Evolutionary conservation across 2,797 vertebrate species (phyloP).

Genomic region (Semotilus atromaculatus): DNA sequence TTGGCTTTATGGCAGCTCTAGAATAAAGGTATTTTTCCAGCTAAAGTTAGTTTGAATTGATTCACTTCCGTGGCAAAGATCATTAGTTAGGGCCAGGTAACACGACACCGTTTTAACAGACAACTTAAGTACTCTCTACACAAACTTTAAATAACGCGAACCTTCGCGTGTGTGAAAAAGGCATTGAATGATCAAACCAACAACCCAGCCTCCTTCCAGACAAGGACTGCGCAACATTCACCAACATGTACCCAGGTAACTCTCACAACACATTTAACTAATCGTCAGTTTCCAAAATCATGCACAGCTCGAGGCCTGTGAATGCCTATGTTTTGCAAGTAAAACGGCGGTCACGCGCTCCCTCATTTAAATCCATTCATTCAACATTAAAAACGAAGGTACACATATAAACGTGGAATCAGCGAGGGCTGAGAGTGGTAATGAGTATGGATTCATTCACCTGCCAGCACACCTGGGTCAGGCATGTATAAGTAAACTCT

Average conservation of each 20-base stretch:
- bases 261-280: background rate
- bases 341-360: background rate
- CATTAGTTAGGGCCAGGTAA: no score
- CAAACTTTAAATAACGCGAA: no score
- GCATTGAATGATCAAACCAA: background rate
- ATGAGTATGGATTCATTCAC: background rate
- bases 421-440: background rate
- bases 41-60: no score
- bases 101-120: no score
- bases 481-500: no score
- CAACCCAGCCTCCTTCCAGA: background rate
- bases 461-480: background rate
- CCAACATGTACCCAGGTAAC: background rate
- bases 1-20: no score
- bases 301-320: background rate
- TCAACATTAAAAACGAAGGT: background rate
- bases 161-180: no score
- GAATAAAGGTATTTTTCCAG: no score
- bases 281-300: background rate
- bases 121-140: no score
- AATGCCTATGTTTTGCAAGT: background rate
- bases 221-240: background rate
- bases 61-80: no score
- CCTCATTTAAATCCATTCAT: background rate
- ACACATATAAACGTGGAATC: background rate